Conservation (phyloP, 1,140 invertebrate genomes). For the Protaetia brevitarsis region DNA sequence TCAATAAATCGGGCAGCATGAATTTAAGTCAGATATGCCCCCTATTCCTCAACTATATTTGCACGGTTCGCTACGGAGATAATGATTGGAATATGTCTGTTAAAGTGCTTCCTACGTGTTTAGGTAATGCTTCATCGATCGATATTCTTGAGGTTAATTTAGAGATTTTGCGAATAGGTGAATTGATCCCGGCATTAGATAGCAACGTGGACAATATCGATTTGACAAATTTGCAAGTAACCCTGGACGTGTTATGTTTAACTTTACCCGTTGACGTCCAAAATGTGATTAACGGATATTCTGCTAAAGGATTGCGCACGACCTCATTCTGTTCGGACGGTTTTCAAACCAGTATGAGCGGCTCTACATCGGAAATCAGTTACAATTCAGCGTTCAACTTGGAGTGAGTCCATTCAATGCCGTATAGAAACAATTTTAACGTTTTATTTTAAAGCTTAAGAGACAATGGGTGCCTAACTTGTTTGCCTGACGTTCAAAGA, state of each 20-base stretch:
- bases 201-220: slow-evolving; percentile 40
- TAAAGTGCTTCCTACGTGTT: slow-evolving; percentile 45
- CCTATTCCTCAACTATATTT: slow-evolving; percentile 46
- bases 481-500: slow-evolving; percentile 60
- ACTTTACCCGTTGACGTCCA: slow-evolving; percentile 60
- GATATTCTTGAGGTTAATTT: neutral
- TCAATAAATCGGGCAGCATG: slow-evolving; percentile 30
- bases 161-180: slow-evolving; percentile 58
- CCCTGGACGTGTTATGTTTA: slow-evolving; percentile 68
- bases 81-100: slow-evolving; percentile 39
- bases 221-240: slow-evolving; percentile 55
- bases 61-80: slow-evolving; percentile 39
- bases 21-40: slow-evolving; percentile 36
- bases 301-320: slow-evolving; percentile 48
- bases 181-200: slow-evolving; percentile 46
- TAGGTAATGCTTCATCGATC: slow-evolving; percentile 31
- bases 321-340: slow-evolving; percentile 56
- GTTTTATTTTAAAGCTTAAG: slow-evolving; percentile 37
- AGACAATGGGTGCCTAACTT: slow-evolving; percentile 17
- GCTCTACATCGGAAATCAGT: slow-evolving; percentile 49
- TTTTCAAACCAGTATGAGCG: slow-evolving; percentile 51
- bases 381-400: slow-evolving; percentile 36
- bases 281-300: slow-evolving; percentile 51
- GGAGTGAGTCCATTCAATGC: slow-evolving; percentile 46
- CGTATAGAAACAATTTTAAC: slow-evolving; percentile 50